Conservation (phyloP, 2,888 invertebrate genomes). For the Athripsodes cinereus region DNA sequence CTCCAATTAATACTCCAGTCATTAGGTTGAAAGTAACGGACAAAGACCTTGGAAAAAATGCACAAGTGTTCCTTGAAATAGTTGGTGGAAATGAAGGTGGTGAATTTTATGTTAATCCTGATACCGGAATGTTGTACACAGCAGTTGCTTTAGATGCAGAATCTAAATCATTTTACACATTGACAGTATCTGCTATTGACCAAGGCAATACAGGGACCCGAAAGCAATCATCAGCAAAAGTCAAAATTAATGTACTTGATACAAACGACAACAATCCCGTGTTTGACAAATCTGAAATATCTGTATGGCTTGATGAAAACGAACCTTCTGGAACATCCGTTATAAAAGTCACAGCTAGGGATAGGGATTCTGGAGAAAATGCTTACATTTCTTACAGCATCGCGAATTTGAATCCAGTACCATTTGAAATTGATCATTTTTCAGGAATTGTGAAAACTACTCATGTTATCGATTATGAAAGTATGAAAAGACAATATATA, state of each 20-base stretch:
- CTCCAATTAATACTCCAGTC: conserved; percentile 83
- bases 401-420: conserved; percentile 82
- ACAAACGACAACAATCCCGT: conserved; percentile 93
- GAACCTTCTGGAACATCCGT: conserved; percentile 80
- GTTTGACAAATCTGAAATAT: conserved; percentile 66
- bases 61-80: conserved; percentile 79
- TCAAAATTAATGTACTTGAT: conserved; percentile 82
- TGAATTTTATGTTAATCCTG: conserved; percentile 80
- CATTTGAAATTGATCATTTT: conserved; percentile 95
- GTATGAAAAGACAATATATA: conserved; percentile 76
- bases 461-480: conserved; percentile 82
- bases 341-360: conserved; percentile 76
- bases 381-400: conserved; percentile 93
- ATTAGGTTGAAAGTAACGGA: conserved; percentile 83
- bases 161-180: conserved; percentile 71
- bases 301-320: conserved; percentile 79
- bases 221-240: conserved; percentile 84
- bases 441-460: conserved; percentile 84
- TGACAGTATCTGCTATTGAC: conserved; percentile 87
- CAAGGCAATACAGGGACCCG: conserved; percentile 77
- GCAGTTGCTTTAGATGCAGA: conserved; percentile 80
- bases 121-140: conserved; percentile 85
- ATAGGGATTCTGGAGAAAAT: conserved; percentile 89
- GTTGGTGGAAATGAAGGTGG: conserved; percentile 88
- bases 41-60: conserved; percentile 76